Percentiles rank a stretch among this genome's conserved stretches.
Conservation (phyloP, 2,888 invertebrate species). For the Cheilosia soror region DNA sequence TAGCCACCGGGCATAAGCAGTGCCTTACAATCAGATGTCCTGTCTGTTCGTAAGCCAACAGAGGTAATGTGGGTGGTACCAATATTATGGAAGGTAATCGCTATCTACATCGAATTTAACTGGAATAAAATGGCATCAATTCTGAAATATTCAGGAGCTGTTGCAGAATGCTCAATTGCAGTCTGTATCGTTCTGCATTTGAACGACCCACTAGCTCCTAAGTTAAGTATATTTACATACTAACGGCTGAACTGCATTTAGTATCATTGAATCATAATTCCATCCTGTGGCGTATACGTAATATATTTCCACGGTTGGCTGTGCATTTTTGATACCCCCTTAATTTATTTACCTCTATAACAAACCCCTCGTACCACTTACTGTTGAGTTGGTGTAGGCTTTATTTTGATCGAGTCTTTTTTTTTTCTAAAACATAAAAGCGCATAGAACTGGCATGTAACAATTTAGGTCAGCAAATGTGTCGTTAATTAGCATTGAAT, state of each 20-base stretch:
- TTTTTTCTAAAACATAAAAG: not conserved
- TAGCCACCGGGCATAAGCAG: no score
- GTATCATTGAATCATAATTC: no score
- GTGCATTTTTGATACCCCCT: no score
- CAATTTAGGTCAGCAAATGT: constrained; percentile 27
- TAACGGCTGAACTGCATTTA: no score
- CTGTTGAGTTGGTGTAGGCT: not conserved
- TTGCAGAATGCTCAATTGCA: not conserved
- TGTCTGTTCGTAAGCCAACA: no score
- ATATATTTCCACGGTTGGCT: no score
- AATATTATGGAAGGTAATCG: not conserved
- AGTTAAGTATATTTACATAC: no score
- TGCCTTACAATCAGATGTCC: no score
- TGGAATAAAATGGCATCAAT: not conserved
- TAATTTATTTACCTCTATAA: no score
- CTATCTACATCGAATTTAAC: not conserved
- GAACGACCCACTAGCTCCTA: no score
- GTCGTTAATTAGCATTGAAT: constrained; percentile 48
- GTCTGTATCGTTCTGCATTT: not conserved
- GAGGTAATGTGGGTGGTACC: no score
- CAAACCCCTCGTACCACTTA: not conserved
- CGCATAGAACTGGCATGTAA: not conserved
- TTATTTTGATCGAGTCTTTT: not conserved
- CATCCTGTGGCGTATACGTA: no score
- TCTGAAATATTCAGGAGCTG: not conserved